A percentile compares a stretch with the other conserved stretches of the same genome.
phyloP scores from a whole-genome alignment of 2,113 vertebrate species.

The Rissa tridactyla region DNA sequence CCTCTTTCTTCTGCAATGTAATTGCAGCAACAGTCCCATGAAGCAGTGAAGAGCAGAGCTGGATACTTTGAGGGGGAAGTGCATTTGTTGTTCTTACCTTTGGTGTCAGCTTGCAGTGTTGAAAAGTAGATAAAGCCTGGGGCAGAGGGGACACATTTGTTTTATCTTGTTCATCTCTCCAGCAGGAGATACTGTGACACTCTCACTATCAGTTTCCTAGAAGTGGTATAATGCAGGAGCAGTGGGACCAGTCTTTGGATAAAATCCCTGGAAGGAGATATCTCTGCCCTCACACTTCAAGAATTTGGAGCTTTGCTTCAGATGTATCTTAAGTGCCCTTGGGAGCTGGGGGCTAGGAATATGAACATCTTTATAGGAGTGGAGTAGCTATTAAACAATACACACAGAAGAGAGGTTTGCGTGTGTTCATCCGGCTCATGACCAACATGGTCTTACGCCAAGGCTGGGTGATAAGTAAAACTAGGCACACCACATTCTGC shows the following conservation, averaged over 20 bases:
- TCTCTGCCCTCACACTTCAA: not conserved
- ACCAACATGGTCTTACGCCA: not conserved
- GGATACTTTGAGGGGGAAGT: not conserved
- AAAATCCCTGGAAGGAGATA: not conserved
- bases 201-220: not conserved
- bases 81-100: not conserved
- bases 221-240: not conserved
- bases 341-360: not conserved
- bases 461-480: not conserved
- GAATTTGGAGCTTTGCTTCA: not conserved
- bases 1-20: not conserved
- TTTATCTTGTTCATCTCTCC: not conserved
- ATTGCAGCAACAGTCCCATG: not conserved
- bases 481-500: not conserved
- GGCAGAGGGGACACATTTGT: not conserved
- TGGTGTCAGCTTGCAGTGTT: not conserved
- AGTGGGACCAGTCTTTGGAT: not conserved
- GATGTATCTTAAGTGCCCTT: not conserved
- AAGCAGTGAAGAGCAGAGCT: not conserved
- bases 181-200: not conserved
- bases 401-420: not conserved
- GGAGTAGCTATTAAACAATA: not conserved
- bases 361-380: not conserved
- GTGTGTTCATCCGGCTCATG: fast-evolving
- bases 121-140: not conserved